Base-by-base conservation (phyloP, 1,140 invertebrate genomes). In the Neodiprion pinetum region DNA sequence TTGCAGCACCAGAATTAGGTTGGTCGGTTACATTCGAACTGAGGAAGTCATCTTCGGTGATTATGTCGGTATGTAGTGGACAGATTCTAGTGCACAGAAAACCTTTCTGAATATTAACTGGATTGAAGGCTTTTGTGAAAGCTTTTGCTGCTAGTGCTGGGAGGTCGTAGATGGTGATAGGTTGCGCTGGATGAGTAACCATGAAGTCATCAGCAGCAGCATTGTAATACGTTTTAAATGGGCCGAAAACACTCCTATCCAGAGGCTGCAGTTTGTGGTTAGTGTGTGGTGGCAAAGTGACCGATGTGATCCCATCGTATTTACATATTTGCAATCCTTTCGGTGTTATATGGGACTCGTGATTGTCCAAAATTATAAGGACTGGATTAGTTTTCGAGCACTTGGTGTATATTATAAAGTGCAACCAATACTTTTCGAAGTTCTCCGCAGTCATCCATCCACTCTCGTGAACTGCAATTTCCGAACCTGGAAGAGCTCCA, bases 371-470 rank as follows among this genome's bases (percentile, higher is more conserved):
- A 40, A 82, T 72, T 12, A 77, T 67, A 14, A 73, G 75, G 9
- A 80, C 78, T 77, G 83, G 84, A 75, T 79, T 80, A 28, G 88
- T 79, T 77, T 71, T 74, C 1, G 84, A 81, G 67, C 79, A 73
- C 66, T 77, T 79, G 14, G 80, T 79, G 81, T 87, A 74, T 40
- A 80, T 79, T 11, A 88, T 79, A 70, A 89, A 89, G 78, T 90
- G 88, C 73, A 87, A 76, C 72, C 89, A 79, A 9, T 82, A 80
- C 17, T 82, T 69, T 40, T 80, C 48, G 80, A 88, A 89, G 65
- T 82, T 50, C 50, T 53, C 50, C 7, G 40, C 23, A 61, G 79
- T 88, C 85, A 88, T 87, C 86, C 88, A 89, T 9, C 85, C 87
- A 61, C 80, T 77, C 40, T 81, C 74, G 9, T 77, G 76, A 10